Conservation (phyloP, 2,797 vertebrate species). For the Taenioides sp. region DNA sequence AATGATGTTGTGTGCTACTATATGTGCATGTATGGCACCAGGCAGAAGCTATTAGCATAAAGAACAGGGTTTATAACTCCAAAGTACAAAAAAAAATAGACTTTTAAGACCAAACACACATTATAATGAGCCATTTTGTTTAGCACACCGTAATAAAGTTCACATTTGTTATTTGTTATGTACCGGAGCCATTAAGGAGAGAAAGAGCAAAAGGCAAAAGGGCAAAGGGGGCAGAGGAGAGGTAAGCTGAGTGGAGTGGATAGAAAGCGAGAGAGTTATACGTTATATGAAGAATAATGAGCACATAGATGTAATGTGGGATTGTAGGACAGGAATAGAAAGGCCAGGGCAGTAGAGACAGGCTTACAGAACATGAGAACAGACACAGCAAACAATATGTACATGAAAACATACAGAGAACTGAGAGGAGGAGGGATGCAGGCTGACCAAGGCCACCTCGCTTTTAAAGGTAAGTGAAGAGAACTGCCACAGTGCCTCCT, state of each 20-base stretch:
- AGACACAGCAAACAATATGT: conserved; percentile 15
- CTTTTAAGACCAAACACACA: conserved; percentile 19
- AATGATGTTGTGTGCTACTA: conserved; percentile 50
- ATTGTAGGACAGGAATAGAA: conserved; percentile 11
- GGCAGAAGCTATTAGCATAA: conserved; percentile 51
- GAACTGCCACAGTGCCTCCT: conserved; percentile 59
- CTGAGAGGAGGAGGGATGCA: conserved; percentile 10
- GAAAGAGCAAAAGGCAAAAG: conserved; percentile 11
- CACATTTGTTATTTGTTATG: conserved; percentile 59
- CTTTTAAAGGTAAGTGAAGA: conserved; percentile 2
- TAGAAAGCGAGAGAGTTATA: background rate
- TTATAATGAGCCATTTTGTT: conserved; percentile 59
- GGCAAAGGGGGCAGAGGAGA: conserved; percentile 1
- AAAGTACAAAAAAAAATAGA: conserved; percentile 30
- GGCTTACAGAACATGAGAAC: conserved; percentile 17
- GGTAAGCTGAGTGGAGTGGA: conserved; percentile 2
- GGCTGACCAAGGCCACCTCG: conserved; percentile 21
- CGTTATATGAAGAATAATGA: conserved; percentile 10
- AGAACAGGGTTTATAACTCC: conserved; percentile 48
- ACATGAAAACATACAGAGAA: conserved; percentile 3
- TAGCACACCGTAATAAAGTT: conserved; percentile 56
- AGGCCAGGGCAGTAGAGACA: conserved; percentile 13
- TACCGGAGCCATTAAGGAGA: conserved; percentile 41
- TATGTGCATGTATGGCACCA: conserved; percentile 36
- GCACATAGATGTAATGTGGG: conserved; percentile 17